Conservation (phyloP, 2,888 invertebrate genomes). For the Drosophila nr. perissopoda region DNA sequence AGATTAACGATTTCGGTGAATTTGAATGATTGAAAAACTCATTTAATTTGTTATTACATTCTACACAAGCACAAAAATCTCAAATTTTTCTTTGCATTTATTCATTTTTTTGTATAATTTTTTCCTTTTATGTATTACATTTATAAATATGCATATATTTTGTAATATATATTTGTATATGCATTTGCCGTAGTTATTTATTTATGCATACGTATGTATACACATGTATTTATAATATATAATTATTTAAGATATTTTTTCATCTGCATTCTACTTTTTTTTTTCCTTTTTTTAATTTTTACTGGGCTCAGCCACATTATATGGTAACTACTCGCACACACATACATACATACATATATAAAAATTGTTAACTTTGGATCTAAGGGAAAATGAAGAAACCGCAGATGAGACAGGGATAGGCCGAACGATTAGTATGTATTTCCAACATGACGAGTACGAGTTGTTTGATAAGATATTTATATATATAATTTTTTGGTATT, state of each 20-base stretch:
- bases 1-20: neutral
- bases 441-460: neutral
- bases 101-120: slow-evolving; percentile 1
- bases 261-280: slow-evolving; percentile 20
- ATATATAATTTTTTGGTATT: neutral
- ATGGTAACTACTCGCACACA: slow-evolving; percentile 14
- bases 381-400: slow-evolving; percentile 21
- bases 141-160: slow-evolving; percentile 45
- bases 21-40: neutral
- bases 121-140: slow-evolving; percentile 48
- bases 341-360: slow-evolving; percentile 1
- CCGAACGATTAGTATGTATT: neutral
- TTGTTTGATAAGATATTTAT: slow-evolving; percentile 3
- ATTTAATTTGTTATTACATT: slow-evolving; percentile 6
- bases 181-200: slow-evolving; percentile 19
- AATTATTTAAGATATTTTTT: slow-evolving; percentile 33
- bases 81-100: neutral
- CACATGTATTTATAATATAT: slow-evolving; percentile 30
- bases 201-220: slow-evolving; percentile 25
- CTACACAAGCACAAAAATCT: slow-evolving; percentile 1
- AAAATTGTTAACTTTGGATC: slow-evolving; percentile 31
- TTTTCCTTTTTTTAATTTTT: slow-evolving; percentile 1
- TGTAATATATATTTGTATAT: slow-evolving; percentile 21
- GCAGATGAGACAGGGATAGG: slow-evolving; percentile 1
- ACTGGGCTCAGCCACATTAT: slow-evolving; percentile 10